Conservation (phyloP, 2,113 vertebrate genomes). For the Leptodactylus fuscus region DNA sequence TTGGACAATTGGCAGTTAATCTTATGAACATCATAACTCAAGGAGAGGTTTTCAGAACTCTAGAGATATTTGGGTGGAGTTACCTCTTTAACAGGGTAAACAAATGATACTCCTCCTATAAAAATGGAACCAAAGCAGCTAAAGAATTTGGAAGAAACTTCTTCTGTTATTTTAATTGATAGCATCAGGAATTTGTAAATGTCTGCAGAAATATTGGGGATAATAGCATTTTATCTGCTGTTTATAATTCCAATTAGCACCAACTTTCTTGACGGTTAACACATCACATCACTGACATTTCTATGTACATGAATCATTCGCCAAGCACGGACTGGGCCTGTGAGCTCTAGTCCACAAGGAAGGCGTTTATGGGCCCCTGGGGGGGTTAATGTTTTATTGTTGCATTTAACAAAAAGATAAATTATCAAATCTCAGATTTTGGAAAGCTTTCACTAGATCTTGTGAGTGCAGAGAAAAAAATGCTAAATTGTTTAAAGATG, state of each 20-base stretch:
- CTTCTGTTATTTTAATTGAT: slow-evolving; percentile 16
- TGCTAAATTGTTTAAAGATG: slow-evolving; percentile 66
- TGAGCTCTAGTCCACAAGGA: slow-evolving; percentile 80
- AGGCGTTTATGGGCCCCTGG: slow-evolving; percentile 78
- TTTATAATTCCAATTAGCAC: slow-evolving; percentile 85
- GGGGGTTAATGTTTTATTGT: slow-evolving; percentile 67
- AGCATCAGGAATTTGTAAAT: slow-evolving; percentile 61
- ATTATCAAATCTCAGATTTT: slow-evolving; percentile 78
- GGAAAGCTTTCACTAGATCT: slow-evolving; percentile 76
- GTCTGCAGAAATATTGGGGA: slow-evolving; percentile 63
- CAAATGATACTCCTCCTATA: not conserved
- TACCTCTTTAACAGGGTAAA: not conserved
- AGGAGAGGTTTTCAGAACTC: not conserved
- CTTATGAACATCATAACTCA: not conserved
- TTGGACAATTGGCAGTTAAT: not conserved
- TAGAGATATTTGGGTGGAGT: not conserved
- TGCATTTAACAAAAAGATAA: slow-evolving; percentile 70
- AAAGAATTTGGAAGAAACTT: slow-evolving; percentile 10
- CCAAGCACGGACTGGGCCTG: slow-evolving; percentile 78
- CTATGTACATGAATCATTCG: slow-evolving; percentile 79
- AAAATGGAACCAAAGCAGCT: not conserved
- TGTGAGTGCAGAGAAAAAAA: slow-evolving; percentile 61
- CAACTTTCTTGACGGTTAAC: slow-evolving; percentile 83
- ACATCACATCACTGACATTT: slow-evolving; percentile 77
- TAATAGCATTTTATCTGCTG: slow-evolving; percentile 72